These are phyloP conservation scores for Mormyrus iriodes DNA, from an alignment of 2,113 vertebrate genomes.

Conservation along the genomic window DNA sequence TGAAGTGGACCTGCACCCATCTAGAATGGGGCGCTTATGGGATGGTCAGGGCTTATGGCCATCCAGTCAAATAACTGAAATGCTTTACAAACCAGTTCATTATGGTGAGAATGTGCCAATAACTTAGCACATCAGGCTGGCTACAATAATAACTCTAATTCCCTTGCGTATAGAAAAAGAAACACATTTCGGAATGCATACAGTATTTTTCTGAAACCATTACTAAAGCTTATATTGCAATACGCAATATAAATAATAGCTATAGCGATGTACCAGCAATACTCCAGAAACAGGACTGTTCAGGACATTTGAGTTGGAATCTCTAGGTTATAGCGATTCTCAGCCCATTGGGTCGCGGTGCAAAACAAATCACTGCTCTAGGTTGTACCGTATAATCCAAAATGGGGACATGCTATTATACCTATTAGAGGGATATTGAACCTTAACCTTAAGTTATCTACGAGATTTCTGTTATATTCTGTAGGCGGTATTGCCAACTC, in stretches of 20 bases:
- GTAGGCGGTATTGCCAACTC: neutral
- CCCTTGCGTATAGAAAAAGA: neutral
- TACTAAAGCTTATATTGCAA: neutral
- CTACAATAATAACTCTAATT: neutral
- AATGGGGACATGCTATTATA: neutral
- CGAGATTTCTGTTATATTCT: neutral
- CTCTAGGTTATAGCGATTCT: too few species aligned
- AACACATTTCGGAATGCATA: neutral
- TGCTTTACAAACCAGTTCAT: neutral
- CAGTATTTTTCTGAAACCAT: neutral
- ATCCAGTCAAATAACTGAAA: neutral
- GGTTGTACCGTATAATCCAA: neutral
- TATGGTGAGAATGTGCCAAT: neutral
- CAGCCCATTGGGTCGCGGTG: too few species aligned
- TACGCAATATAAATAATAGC: neutral
- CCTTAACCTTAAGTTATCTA: neutral
- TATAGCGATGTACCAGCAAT: neutral
- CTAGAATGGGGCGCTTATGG: neutral
- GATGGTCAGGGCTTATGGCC: neutral
- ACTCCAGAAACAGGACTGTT: neutral
- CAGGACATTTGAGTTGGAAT: neutral
- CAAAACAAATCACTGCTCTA: too few species aligned
- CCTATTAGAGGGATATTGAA: neutral
- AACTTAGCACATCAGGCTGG: neutral
- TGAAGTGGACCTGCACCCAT: neutral